Evolutionary conservation across 2,113 vertebrate genomes (phyloP).

Genomic region (Pelvicachromis taeniatus): DNA sequence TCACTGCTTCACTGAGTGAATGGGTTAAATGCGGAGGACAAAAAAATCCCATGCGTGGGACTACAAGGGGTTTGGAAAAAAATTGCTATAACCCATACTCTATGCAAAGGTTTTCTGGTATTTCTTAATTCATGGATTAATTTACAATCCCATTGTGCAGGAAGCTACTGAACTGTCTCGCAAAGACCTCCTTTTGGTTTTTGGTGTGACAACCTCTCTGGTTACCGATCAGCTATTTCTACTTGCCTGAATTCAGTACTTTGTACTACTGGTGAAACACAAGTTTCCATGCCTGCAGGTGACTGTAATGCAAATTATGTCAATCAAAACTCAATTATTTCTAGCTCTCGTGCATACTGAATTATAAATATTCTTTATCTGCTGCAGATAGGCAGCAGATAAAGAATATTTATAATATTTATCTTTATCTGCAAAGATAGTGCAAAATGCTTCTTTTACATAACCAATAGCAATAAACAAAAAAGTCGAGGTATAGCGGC

Average conservation of each 20-base stretch:
- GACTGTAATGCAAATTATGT: neutral
- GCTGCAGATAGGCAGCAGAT: too few relatives aligned
- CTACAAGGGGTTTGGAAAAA: too few relatives aligned
- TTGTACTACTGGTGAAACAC: neutral
- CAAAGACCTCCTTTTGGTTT: neutral
- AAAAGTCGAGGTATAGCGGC: neutral
- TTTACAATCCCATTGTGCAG: neutral
- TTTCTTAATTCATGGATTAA: neutral
- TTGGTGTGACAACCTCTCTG: neutral
- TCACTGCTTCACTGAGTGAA: too few relatives aligned
- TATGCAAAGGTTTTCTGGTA: neutral
- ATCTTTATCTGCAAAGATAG: too few relatives aligned
- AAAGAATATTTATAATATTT: too few relatives aligned
- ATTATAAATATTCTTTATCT: neutral
- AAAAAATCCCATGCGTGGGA: too few relatives aligned
- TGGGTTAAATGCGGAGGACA: too few relatives aligned
- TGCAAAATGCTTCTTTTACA: neutral
- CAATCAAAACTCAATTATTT: neutral
- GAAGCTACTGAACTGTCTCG: neutral
- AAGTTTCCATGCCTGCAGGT: neutral
- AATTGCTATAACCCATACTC: too few relatives aligned
- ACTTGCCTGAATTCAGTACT: neutral
- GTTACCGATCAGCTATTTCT: neutral
- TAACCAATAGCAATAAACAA: neutral
- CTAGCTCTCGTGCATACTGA: neutral